These are phyloP conservation scores for Halcyon malimbica DNA, from an alignment of 2,113 vertebrate species.

Conservation along the genomic window DNA sequence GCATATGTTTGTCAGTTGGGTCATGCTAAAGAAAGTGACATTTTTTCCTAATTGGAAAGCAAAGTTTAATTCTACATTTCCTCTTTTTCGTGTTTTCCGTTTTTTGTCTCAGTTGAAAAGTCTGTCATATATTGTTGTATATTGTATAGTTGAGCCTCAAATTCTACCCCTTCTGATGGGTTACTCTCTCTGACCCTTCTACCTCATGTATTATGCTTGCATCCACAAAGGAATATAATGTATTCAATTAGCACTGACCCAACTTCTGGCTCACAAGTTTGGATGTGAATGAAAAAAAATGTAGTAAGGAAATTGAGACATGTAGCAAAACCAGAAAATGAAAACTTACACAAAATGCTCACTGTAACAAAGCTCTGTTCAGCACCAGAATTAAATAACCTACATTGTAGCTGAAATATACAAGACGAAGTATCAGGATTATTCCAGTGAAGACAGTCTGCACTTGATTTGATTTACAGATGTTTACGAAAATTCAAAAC, in stretches of 20 bases:
- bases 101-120: neutral
- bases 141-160: neutral
- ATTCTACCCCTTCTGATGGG: neutral
- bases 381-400: neutral
- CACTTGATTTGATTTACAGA: constrained; percentile 1
- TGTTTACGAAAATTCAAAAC: neutral
- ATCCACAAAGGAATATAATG: neutral
- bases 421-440: neutral
- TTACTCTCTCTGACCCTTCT: neutral
- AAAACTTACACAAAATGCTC: neutral
- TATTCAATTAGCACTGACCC: neutral
- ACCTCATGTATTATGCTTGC: neutral
- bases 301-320: neutral
- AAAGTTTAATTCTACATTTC: neutral
- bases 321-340: neutral
- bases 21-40: neutral
- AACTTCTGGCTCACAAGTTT: neutral
- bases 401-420: neutral
- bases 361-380: neutral
- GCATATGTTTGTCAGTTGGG: neutral
- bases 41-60: neutral
- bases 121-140: neutral
- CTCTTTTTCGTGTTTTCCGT: neutral
- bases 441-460: neutral
- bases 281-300: neutral